Conservation (phyloP, 2,797 vertebrate genomes). For the Coregonus ussuriensis region DNA sequence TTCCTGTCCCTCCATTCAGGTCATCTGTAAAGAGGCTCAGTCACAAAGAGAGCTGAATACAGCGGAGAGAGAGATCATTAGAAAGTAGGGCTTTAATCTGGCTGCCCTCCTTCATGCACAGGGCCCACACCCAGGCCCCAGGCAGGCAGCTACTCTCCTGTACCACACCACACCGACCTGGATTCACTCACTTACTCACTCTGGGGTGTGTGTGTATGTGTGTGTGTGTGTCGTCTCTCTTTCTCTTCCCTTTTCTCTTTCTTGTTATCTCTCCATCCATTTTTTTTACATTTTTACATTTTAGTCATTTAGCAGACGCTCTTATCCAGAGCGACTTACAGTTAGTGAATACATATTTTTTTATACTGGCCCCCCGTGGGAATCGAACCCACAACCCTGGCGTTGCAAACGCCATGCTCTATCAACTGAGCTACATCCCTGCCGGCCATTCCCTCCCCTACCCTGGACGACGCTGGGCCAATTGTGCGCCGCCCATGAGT, state of each 20-base stretch:
- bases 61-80: constrained; percentile 47
- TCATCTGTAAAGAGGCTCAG: constrained; percentile 36
- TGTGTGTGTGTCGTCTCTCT: background rate
- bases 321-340: no score
- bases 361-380: no score
- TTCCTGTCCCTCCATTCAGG: constrained; percentile 51
- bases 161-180: background rate
- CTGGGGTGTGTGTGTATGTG: background rate
- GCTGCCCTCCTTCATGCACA: constrained; percentile 17
- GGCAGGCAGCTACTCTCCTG: background rate
- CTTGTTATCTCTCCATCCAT: background rate
- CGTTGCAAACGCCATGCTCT: no score
- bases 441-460: no score
- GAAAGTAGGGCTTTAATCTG: constrained; percentile 58
- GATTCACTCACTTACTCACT: no score
- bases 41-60: constrained; percentile 57
- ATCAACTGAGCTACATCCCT: no score
- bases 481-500: no score
- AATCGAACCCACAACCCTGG: no score
- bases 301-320: no score
- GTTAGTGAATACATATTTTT: no score
- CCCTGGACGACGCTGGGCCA: no score
- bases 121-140: background rate
- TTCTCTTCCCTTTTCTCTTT: background rate
- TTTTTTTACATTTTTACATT: no score